Evolutionary conservation across 2,797 vertebrate species (phyloP), one percentile per base, ranked within the genome.

Genomic region (Cryptoprocta ferox): DNA sequence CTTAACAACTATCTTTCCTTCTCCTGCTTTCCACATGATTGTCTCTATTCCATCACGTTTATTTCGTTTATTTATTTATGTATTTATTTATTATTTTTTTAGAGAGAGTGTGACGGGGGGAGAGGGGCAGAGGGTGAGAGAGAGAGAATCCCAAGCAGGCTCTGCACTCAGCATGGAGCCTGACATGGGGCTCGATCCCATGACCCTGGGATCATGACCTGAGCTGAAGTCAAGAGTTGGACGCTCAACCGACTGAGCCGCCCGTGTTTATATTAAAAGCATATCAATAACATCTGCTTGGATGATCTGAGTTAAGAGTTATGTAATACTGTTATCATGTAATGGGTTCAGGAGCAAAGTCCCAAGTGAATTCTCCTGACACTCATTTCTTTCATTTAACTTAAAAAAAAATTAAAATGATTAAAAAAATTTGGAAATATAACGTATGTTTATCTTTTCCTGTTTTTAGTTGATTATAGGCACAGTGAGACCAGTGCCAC

Each of bases 401-500:
- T 75, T 80, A 87, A 90, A 30, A 78, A 82, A 85, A 79, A 70
- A 37, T 50, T 42, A 68, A 95, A 94, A 65, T 75, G 16, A 39
- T 30, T 73, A n/a, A 83, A 92, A 50, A 79, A 89, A 28, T 37
- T 94, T 94, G 86, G 71, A 90, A 73, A 68, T 16, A n/a, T 32
- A 97, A 82, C 65, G 68, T n/a, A 30, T 76, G 5, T 45, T 50
- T 68, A 15, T 89, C 42, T 63, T 89, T 96, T 82, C 66, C 37
- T 91, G 80, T 56, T 97, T 85, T 95, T 94, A 99, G 99, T 99
- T 98, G 99, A 99, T 98, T 99, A 99, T 94, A 99, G 98, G 59
- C 99, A 99, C 98, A 99, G 99, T 91, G 99, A 99, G 97, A 99
- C 99, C 3, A 99, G 99, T 11, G 99, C 97, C 1, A 99, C 99